phyloP scores from a whole-genome alignment of 2,888 invertebrate genomes.

The Gonocerus acuteangulatus region DNA sequence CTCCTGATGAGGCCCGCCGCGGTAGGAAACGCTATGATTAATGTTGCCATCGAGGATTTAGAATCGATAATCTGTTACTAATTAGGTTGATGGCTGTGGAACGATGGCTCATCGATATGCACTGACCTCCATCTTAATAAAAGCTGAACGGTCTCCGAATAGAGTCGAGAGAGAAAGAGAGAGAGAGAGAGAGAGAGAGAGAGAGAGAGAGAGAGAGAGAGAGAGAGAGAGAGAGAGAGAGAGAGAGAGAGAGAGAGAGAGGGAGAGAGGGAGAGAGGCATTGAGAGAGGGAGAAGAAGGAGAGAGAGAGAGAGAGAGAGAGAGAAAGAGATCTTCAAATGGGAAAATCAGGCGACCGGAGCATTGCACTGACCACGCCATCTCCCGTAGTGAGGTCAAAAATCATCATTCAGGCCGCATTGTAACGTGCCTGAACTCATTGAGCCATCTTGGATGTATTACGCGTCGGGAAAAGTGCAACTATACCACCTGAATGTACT shows the following conservation, averaged over 20 bases:
- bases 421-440: too few species aligned
- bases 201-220: slow-evolving; percentile 30
- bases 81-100: slow-evolving; percentile 9
- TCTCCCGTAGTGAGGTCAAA: too few species aligned
- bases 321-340: too few species aligned
- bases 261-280: neutral
- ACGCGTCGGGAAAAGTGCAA: too few species aligned
- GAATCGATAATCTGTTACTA: slow-evolving; percentile 15
- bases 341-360: too few species aligned
- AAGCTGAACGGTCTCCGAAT: too few species aligned
- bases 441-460: too few species aligned
- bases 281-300: neutral
- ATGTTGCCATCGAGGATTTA: neutral
- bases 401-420: too few species aligned
- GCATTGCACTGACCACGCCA: too few species aligned
- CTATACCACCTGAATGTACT: too few species aligned
- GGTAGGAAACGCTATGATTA: neutral
- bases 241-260: slow-evolving; percentile 6
- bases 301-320: too few species aligned
- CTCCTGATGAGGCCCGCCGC: too few species aligned
- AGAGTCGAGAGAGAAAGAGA: slow-evolving; percentile 29
- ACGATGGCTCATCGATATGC: neutral
- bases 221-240: slow-evolving; percentile 25
- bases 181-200: slow-evolving; percentile 34
- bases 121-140: slow-evolving; percentile 4